Evolutionary conservation across 2,797 vertebrate species (phyloP).

Genomic region (Coregonus suidteri): DNA sequence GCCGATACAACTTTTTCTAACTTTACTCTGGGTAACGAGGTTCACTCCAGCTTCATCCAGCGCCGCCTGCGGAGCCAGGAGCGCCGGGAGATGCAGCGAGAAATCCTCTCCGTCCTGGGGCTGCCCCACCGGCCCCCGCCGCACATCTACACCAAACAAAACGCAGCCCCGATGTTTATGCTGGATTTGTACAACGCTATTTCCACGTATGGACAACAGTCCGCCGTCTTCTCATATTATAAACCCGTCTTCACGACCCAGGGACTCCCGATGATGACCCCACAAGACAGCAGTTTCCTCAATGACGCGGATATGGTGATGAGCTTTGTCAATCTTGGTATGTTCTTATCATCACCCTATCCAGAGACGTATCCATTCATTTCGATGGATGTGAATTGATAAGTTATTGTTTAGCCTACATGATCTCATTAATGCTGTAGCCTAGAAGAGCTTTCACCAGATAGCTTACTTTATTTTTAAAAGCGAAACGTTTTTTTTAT

Average conservation of each 20-base stretch:
- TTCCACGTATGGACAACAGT: slow-evolving; percentile 76
- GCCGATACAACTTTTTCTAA: slow-evolving; percentile 82
- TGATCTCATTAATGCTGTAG: no score
- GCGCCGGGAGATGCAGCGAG: slow-evolving; percentile 94
- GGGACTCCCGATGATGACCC: slow-evolving; percentile 80
- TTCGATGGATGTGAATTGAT: background rate
- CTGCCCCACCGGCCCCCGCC: slow-evolving; percentile 93
- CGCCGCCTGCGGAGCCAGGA: slow-evolving; percentile 90
- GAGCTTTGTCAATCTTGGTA: slow-evolving; percentile 95
- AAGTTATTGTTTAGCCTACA: background rate
- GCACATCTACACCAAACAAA: slow-evolving; percentile 85
- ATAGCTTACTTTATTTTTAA: background rate
- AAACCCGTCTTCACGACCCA: slow-evolving; percentile 81
- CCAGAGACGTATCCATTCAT: background rate
- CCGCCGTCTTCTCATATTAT: slow-evolving; percentile 80
- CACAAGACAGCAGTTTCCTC: slow-evolving; percentile 90
- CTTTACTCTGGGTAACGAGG: slow-evolving; percentile 85
- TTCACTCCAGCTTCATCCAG: slow-evolving; percentile 93
- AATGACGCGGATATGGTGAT: slow-evolving; percentile 96
- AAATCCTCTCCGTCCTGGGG: slow-evolving; percentile 97
- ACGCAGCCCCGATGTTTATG: slow-evolving; percentile 96
- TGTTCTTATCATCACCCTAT: background rate
- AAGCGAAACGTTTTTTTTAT: background rate
- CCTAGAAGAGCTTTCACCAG: background rate
- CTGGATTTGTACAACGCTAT: slow-evolving; percentile 94